These are phyloP conservation scores for Orthosia gothica DNA, from an alignment of 2,888 invertebrate species.

Conservation along the genomic window DNA sequence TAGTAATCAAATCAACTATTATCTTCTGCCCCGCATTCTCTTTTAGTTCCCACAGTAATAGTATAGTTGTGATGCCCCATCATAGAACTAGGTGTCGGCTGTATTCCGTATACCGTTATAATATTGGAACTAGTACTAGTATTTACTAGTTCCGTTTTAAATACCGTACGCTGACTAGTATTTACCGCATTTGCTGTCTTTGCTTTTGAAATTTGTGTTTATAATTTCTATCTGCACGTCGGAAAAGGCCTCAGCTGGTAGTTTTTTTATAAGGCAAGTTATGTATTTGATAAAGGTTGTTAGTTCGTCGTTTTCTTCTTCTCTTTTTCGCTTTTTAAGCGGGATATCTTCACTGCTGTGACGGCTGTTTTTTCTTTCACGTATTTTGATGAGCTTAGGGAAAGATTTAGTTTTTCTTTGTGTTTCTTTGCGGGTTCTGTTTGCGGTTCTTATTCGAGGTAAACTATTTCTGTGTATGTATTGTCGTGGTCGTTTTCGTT, in stretches of 20 bases:
- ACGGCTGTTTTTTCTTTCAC: not conserved
- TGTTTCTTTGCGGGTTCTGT: conserved; percentile 16
- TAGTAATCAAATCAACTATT: not conserved
- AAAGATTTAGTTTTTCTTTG: conserved; percentile 2
- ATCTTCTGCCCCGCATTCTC: not conserved
- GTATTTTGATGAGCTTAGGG: conserved; percentile 13
- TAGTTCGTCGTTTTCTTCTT: conserved; percentile 70
- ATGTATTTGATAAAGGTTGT: conserved; percentile 79
- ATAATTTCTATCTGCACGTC: conserved; percentile 82
- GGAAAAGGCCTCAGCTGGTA: conserved; percentile 72
- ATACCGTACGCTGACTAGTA: conserved; percentile 34
- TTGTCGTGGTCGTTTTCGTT: conserved; percentile 53
- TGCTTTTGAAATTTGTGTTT: conserved; percentile 77
- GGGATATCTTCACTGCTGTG: conserved; percentile 16
- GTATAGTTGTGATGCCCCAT: conserved; percentile 48
- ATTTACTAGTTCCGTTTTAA: conserved; percentile 21
- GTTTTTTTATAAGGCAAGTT: conserved; percentile 75
- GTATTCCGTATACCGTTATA: conserved; percentile 42
- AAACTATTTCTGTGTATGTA: conserved; percentile 74
- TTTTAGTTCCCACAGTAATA: conserved; percentile 25
- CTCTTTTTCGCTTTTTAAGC: conserved; percentile 10
- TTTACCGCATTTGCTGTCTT: conserved; percentile 52
- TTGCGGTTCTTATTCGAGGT: conserved; percentile 71
- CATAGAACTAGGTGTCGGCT: not conserved
- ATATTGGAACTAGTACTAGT: conserved; percentile 24